These are phyloP conservation scores for Myotis yumanensis DNA, from an alignment of 2,113 vertebrate species.

Conservation along the genomic window DNA sequence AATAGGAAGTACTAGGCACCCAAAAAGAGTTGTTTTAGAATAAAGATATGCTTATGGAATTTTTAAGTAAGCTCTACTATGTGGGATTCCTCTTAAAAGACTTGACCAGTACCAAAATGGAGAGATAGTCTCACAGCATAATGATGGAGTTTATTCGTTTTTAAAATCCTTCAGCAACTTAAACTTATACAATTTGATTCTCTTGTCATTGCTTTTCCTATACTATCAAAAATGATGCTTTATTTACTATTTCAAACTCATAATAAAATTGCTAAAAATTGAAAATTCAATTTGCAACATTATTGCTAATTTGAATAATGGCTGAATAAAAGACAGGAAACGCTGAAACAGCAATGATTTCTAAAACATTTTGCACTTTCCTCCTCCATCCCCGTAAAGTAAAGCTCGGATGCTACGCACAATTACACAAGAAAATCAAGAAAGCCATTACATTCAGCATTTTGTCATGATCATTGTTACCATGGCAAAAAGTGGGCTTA, in stretches of 20 bases:
- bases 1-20: neutral
- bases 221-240: conserved; percentile 70
- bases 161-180: conserved; percentile 57
- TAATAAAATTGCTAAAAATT: conserved; percentile 76
- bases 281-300: conserved; percentile 77
- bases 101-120: neutral
- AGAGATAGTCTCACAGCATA: neutral
- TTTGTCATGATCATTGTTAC: conserved; percentile 78
- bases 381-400: conserved; percentile 73
- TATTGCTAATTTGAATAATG: conserved; percentile 79
- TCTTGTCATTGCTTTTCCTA: conserved; percentile 68
- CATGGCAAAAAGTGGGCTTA: conserved; percentile 74
- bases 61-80: conserved; percentile 12
- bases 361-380: conserved; percentile 75
- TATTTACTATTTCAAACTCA: conserved; percentile 73
- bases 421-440: conserved; percentile 78
- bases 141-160: conserved; percentile 18
- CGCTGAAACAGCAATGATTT: conserved; percentile 80
- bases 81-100: conserved; percentile 36
- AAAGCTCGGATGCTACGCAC: conserved; percentile 73
- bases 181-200: conserved; percentile 64
- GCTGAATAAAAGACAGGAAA: conserved; percentile 76
- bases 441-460: conserved; percentile 75
- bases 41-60: neutral
- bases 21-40: conserved; percentile 16